phyloP scores from a whole-genome alignment of 2,888 invertebrate genomes.

The Malthinus flaveolus region DNA sequence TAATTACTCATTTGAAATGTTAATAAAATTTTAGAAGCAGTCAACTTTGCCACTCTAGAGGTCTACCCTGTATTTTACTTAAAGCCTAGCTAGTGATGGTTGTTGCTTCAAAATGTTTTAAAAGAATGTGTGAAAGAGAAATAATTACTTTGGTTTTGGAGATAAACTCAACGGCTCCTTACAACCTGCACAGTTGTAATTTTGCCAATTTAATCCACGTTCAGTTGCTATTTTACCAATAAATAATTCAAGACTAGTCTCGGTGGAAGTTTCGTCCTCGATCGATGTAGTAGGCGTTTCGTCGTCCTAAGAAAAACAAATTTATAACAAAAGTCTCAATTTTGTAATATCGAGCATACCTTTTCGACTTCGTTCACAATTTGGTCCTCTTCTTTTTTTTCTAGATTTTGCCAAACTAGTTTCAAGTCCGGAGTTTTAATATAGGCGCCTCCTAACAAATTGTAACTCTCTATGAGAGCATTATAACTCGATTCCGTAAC shows the following conservation, averaged over 20 bases:
- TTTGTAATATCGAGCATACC: constrained; percentile 23
- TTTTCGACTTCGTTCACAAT: constrained; percentile 56
- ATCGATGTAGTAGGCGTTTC: constrained; percentile 35
- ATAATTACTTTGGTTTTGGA: constrained; percentile 56
- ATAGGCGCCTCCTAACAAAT: constrained; percentile 54
- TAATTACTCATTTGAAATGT: too few relatives aligned
- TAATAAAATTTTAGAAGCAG: too few relatives aligned
- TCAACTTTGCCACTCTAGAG: too few relatives aligned
- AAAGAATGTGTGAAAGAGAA: too few relatives aligned
- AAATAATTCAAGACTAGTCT: constrained; percentile 57
- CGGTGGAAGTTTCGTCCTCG: constrained; percentile 54
- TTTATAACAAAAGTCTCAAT: not conserved
- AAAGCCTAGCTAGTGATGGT: too few relatives aligned
- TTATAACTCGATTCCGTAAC: constrained; percentile 60
- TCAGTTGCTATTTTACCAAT: constrained; percentile 73
- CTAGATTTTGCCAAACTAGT: constrained; percentile 62
- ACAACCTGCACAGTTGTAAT: constrained; percentile 83
- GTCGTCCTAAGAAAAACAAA: constrained; percentile 43
- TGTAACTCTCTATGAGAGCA: constrained; percentile 63
- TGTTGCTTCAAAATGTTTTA: not conserved
- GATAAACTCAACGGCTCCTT: constrained; percentile 65
- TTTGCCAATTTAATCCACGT: constrained; percentile 81
- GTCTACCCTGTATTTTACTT: too few relatives aligned
- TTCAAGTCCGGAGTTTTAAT: constrained; percentile 61
- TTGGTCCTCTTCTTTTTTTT: constrained; percentile 47